Base-by-base conservation (phyloP, 2,113 vertebrate species). In the Mola mola region DNA sequence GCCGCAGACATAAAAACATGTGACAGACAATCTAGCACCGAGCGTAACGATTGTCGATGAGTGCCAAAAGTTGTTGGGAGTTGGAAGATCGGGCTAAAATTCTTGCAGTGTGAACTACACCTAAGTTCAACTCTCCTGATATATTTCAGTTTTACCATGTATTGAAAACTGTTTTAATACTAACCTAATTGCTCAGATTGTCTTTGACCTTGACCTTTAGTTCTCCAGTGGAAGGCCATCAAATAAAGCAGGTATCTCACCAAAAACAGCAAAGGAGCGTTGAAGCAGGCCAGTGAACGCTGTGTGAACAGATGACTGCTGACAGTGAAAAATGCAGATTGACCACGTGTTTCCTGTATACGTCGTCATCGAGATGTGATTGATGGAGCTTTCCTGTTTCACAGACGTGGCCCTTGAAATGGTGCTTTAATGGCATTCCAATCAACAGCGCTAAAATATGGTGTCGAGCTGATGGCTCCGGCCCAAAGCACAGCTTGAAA, bases 341-440 rank as follows among this genome's bases (percentile, higher is more conserved):
- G 47, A 53, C 65, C 43, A 42, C 8, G 26, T 53, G 69, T 58
- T 81, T 64, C 60, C 76, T 79, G 62, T 25, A 60, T 60, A 65
- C 12, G 38, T 78, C 65, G 69, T 79, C 58, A 66, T 75, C 38
- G 33, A 34, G 36, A 53, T 50, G 20, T 78, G 79, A 87, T 75
- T 49, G 71, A 82, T 82, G 78, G 53, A 4, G 41, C 26, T 40
- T 6, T 43, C 28, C 60, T 59, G 52, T 52, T 76, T 60, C 51
- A 59, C 64, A 69, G 82, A 73, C 73, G 11, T 42, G 42, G 49
- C 66, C 68, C 38, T 15, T 55, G 42, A 59, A 72, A 75, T 8
- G 29, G 41, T 15, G 59, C 51, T 81, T 76, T 82, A 67, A 84
- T 74, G 57, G 38, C 5, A 40, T 72, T 66, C 75, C 67, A 75